Percentiles rank a stretch among this genome's conserved stretches.
Conservation (phyloP, 2,888 invertebrate species). For the Dyspetes luteomarginatus region DNA sequence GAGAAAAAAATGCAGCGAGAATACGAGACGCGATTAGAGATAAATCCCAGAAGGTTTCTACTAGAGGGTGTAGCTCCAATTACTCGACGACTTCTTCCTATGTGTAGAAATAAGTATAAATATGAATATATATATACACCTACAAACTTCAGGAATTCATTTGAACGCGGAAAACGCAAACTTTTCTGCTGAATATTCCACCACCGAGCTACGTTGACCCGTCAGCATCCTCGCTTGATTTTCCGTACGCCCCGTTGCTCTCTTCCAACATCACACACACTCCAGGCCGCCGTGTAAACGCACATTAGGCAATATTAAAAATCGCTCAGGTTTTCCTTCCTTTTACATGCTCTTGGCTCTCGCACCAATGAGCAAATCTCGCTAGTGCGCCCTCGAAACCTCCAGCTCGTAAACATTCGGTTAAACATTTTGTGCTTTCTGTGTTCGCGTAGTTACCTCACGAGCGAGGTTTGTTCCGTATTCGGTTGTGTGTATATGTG, state of each 20-base stretch:
- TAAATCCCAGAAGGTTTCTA: constrained; percentile 64
- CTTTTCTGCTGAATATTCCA: constrained; percentile 62
- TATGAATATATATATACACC: neutral
- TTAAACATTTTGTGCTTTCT: constrained; percentile 50
- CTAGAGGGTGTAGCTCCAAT: constrained; percentile 68
- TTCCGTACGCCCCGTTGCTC: constrained; percentile 36
- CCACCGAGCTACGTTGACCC: constrained; percentile 48
- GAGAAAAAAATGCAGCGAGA: constrained; percentile 45
- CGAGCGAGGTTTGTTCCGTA: constrained; percentile 40
- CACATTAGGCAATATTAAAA: constrained; percentile 68
- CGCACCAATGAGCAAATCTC: constrained; percentile 31
- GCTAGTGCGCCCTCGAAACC: constrained; percentile 20
- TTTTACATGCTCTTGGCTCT: constrained; percentile 23
- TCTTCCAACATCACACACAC: constrained; percentile 1
- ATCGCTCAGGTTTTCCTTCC: constrained; percentile 57
- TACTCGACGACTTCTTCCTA: constrained; percentile 69
- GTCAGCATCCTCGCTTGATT: constrained; percentile 49
- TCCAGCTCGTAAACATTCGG: constrained; percentile 61
- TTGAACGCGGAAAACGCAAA: constrained; percentile 64
- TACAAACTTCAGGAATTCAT: neutral
- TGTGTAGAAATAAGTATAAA: neutral
- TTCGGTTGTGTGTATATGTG: neutral
- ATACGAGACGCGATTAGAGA: constrained; percentile 70
- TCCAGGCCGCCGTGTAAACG: constrained; percentile 57
- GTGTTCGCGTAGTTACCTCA: constrained; percentile 12